phyloP scores from a whole-genome alignment of 1,140 invertebrate genomes.

The Drosophila erecta region DNA sequence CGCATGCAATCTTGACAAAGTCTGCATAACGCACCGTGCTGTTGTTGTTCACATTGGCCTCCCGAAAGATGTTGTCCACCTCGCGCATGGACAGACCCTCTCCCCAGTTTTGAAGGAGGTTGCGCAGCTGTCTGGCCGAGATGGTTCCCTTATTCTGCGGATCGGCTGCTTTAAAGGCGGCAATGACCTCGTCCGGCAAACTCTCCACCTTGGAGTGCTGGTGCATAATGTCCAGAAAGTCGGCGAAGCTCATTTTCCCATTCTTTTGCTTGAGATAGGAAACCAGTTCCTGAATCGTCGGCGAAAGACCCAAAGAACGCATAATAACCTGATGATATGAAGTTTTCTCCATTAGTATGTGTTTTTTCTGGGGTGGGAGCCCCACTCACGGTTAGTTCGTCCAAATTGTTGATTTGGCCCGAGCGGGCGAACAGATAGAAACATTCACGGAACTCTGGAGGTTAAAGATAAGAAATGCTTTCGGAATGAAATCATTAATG shows the following conservation, averaged over 20 bases:
- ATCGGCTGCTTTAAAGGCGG: constrained; percentile 95
- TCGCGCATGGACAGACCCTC: constrained; percentile 95
- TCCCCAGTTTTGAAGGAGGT: constrained; percentile 95
- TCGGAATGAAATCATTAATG: constrained; percentile 54
- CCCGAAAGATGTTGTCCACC: constrained; percentile 97
- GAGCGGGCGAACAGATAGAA: constrained; percentile 96
- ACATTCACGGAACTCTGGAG: constrained; percentile 95
- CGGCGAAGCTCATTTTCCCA: constrained; percentile 97
- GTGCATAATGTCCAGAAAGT: constrained; percentile 98
- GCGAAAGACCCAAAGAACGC: constrained; percentile 96
- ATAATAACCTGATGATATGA: constrained; percentile 87
- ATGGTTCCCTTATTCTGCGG: constrained; percentile 90
- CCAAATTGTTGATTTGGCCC: constrained; percentile 93
- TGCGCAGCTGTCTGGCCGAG: constrained; percentile 92
- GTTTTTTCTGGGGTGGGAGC: not conserved
- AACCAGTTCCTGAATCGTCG: constrained; percentile 95
- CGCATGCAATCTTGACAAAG: constrained; percentile 96
- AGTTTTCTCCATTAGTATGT: not conserved
- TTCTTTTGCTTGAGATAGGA: constrained; percentile 94
- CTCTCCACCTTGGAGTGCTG: constrained; percentile 94
- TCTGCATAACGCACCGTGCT: constrained; percentile 95
- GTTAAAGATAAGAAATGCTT: constrained; percentile 48
- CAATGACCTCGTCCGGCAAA: constrained; percentile 94
- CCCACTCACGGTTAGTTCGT: constrained; percentile 93
- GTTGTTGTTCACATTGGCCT: constrained; percentile 94